Evolutionary conservation across 2,888 invertebrate species (phyloP).

Genomic region (Lathronympha strigana): DNA sequence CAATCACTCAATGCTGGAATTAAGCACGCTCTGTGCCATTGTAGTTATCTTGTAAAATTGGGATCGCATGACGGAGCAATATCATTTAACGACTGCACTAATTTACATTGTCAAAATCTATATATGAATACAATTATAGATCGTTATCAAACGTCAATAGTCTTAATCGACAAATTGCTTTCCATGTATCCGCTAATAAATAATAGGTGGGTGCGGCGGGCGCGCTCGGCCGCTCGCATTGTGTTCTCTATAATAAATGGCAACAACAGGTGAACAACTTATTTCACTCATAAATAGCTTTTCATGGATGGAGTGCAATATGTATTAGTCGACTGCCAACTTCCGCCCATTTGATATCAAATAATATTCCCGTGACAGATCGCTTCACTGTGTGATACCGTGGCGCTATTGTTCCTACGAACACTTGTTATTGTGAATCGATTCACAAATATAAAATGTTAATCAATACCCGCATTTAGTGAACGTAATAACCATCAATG

Average conservation of each 20-base stretch:
- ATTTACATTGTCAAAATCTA: conserved; percentile 36
- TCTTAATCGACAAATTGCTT: conserved; percentile 61
- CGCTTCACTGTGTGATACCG: conserved; percentile 54
- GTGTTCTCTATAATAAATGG: conserved; percentile 80
- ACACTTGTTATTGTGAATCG: conserved; percentile 21
- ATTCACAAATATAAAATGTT: conserved; percentile 21
- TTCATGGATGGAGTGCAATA: conserved; percentile 81
- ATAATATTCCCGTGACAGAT: conserved; percentile 61
- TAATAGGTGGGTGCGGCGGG: conserved; percentile 68
- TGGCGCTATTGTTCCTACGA: conserved; percentile 32
- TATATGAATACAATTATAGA: conserved; percentile 26
- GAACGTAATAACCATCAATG: conserved; percentile 28
- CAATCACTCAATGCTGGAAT: conserved; percentile 69
- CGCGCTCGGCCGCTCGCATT: conserved; percentile 70
- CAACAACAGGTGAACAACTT: conserved; percentile 84
- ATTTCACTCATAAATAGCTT: conserved; percentile 82
- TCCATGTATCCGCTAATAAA: conserved; percentile 73
- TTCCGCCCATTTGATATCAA: conserved; percentile 71
- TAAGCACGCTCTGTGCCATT: conserved; percentile 64
- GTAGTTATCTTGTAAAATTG: conserved; percentile 57
- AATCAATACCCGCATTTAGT: conserved; percentile 4
- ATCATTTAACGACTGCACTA: conserved; percentile 41
- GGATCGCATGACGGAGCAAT: conserved; percentile 55
- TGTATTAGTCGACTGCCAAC: conserved; percentile 70
- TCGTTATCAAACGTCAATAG: conserved; percentile 38